Base-by-base conservation (phyloP, 2,888 invertebrate genomes). In the Tricholauxania praeusta region DNA sequence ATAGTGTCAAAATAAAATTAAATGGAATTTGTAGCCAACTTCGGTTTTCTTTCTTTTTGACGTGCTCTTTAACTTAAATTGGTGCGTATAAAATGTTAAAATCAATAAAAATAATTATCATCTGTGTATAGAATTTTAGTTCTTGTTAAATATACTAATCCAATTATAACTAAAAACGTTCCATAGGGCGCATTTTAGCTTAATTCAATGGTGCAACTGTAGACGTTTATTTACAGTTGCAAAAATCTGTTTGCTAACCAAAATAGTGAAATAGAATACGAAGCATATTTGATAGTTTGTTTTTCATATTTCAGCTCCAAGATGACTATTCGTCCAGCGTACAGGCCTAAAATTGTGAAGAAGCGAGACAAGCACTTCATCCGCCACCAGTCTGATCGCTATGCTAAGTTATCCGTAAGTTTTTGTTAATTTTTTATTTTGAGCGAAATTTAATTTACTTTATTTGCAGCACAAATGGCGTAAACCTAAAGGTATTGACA, bases 401-500 rank as follows among this genome's bases (percentile, higher is more conserved):
- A 98, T 93, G 93, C 93, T 80, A 97, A 97, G 89, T 91, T 98
- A 80, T 96, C 95, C 92, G 95, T 95, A 88, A 86, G 88, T 86
- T 74, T 60, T 72, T 10, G 22, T n/a, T n/a, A n/a, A n/a, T 2
- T 2, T 19, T 5, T 12, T 8, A 1, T 64, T 59, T 74, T 22
- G 57, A 48, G 22, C 57, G n/a, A 19, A 39, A 49, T 32, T 32
- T 32, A 47, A 62, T 69, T 72, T 75, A 74, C 70, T 77, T 67
- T 74, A 66, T 75, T 86, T 88, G 19, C 82, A 96, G 96, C 91
- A 94, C 81, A 97, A 96, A 92, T 99, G 99, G 99, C 94, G 99
- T 87, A 99, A 98, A 90, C 99, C 99, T 22, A 98, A 98, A 90
- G 99, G 99, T 96, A 99, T 99, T 89, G 99, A 99, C 90, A 99